Percentiles rank a stretch among this genome's conserved stretches.
phyloP scores from a whole-genome alignment of 2,888 invertebrate genomes.

The Orthonevra nobilis region DNA sequence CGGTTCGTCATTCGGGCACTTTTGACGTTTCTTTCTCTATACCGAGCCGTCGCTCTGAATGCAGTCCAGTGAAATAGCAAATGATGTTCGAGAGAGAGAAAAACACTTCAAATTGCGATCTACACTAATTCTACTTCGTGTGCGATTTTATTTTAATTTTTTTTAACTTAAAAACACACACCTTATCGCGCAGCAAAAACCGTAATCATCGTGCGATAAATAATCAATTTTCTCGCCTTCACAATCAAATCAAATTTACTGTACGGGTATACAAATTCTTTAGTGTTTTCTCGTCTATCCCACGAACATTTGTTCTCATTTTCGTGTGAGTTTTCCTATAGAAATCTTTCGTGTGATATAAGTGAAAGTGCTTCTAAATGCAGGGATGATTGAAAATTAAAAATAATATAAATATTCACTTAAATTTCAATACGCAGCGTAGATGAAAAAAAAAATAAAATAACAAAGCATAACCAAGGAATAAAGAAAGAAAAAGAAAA shows the following conservation, averaged over 20 bases:
- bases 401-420: slow-evolving; percentile 8
- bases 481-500: slow-evolving; percentile 43
- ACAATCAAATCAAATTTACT: slow-evolving; percentile 23
- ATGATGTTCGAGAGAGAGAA: slow-evolving; percentile 46
- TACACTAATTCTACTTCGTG: slow-evolving; percentile 47
- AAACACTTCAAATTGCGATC: slow-evolving; percentile 59
- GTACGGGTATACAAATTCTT: slow-evolving; percentile 9
- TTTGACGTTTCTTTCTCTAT: slow-evolving; percentile 61
- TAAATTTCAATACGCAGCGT: slow-evolving; percentile 15
- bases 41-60: slow-evolving; percentile 39
- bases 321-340: slow-evolving; percentile 24
- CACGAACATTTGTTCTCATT: not conserved
- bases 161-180: slow-evolving; percentile 29
- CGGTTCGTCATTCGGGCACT: not conserved
- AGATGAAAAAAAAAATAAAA: too few species aligned
- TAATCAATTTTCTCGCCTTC: slow-evolving; percentile 10
- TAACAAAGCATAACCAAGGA: slow-evolving; percentile 52
- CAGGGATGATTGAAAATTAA: slow-evolving; percentile 18
- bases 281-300: not conserved
- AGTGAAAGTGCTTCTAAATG: slow-evolving; percentile 54
- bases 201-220: slow-evolving; percentile 18
- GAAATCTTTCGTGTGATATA: slow-evolving; percentile 51
- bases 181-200: slow-evolving; percentile 33
- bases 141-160: slow-evolving; percentile 45
- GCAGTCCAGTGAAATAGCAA: slow-evolving; percentile 40